These are phyloP conservation scores for Orchesella flavescens DNA, from an alignment of 2,888 invertebrate genomes.

Conservation along the genomic window DNA sequence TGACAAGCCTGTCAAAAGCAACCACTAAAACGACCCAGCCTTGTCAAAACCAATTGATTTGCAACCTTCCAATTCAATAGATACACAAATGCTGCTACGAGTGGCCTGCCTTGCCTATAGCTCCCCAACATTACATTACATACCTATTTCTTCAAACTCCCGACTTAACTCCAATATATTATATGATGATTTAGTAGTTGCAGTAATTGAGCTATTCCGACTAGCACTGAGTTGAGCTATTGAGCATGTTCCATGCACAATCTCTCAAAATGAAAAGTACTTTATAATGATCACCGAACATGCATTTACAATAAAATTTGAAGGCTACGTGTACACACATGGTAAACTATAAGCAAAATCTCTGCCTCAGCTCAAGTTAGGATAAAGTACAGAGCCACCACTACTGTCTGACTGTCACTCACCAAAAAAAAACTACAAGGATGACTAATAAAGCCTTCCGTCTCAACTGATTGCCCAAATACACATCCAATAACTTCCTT, in stretches of 20 bases:
- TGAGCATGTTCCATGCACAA: constrained; percentile 32
- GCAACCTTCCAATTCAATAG: constrained; percentile 47
- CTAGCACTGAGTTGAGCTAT: not conserved
- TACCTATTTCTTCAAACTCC: no score
- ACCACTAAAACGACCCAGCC: constrained; percentile 46
- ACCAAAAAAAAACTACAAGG: constrained; percentile 14
- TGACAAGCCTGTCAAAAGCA: constrained; percentile 53
- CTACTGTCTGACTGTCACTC: constrained; percentile 28
- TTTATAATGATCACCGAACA: constrained; percentile 42
- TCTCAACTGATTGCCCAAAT: not conserved
- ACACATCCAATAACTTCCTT: not conserved
- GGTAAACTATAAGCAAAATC: constrained; percentile 7
- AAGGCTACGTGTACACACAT: constrained; percentile 43
- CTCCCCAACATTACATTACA: no score
- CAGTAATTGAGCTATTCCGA: no score
- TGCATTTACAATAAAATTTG: constrained; percentile 55
- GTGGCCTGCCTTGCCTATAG: no score
- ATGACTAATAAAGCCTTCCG: constrained; percentile 1
- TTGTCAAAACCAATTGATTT: constrained; percentile 61
- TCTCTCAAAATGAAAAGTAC: constrained; percentile 17
- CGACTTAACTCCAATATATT: no score
- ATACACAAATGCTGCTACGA: not conserved
- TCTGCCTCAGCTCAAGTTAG: not conserved
- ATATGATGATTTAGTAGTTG: no score
- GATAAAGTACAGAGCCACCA: not conserved